Evolutionary conservation across 2,113 vertebrate genomes (phyloP).

Genomic region (Saimiri boliviensis): DNA sequence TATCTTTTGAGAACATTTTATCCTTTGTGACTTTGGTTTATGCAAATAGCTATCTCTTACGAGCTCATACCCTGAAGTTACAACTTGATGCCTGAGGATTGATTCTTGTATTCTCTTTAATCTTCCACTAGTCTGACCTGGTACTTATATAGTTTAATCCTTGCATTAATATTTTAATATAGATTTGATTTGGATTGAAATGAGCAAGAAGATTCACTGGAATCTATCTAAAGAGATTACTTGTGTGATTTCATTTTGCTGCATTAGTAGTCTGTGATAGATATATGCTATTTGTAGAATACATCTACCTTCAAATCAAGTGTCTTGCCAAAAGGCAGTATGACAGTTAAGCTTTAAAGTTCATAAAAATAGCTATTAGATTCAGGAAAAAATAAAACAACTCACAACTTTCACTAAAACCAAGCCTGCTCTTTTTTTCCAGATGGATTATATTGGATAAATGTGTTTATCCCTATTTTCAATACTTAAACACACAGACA

Average conservation of each 20-base stretch:
- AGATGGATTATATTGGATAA: not conserved
- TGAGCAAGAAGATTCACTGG: slow-evolving; percentile 48
- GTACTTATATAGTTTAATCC: slow-evolving; percentile 67
- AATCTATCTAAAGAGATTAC: slow-evolving; percentile 41
- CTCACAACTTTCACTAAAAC: slow-evolving; percentile 41
- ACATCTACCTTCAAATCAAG: not conserved
- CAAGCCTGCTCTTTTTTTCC: not conserved
- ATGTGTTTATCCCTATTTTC: not conserved
- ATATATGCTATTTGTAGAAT: not conserved
- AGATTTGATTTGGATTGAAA: slow-evolving; percentile 58
- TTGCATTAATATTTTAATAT: slow-evolving; percentile 79
- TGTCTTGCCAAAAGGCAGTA: slow-evolving; percentile 42
- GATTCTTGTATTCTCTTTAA: slow-evolving; percentile 57
- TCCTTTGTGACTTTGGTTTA: not conserved
- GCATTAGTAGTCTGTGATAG: not conserved
- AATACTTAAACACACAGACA: not conserved
- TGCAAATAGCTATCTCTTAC: not conserved
- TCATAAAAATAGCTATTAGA: slow-evolving; percentile 53
- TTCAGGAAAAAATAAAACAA: slow-evolving; percentile 34
- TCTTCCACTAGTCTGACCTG: slow-evolving; percentile 62
- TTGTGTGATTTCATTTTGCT: slow-evolving; percentile 5
- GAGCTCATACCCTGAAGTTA: not conserved
- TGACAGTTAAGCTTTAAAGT: slow-evolving; percentile 42
- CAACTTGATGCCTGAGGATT: slow-evolving; percentile 22
- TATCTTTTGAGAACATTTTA: not conserved